A percentile compares a stretch with the other conserved stretches of the same genome.
phyloP scores from a whole-genome alignment of 23 tunicate species.

The Trididemnum miniatum region DNA sequence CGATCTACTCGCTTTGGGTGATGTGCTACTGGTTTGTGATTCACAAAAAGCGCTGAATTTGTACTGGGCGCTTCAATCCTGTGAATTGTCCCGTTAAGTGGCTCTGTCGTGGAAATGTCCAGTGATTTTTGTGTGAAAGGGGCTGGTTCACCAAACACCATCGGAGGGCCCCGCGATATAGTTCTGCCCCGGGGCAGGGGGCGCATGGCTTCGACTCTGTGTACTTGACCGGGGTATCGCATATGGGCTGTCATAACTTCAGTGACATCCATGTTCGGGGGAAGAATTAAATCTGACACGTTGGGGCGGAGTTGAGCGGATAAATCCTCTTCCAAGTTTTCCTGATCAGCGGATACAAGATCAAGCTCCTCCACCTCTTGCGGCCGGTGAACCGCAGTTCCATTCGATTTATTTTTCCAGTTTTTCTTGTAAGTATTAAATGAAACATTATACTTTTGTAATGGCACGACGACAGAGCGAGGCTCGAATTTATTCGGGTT shows the following conservation, averaged over 20 bases:
- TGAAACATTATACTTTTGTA: conserved; percentile 45
- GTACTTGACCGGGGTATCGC: conserved; percentile 62
- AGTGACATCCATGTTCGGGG: conserved; percentile 44
- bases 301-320: not conserved
- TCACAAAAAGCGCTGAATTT: not conserved
- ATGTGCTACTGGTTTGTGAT: conserved; percentile 7
- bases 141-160: conserved; percentile 62
- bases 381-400: not conserved
- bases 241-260: conserved; percentile 68
- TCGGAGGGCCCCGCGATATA: conserved; percentile 57
- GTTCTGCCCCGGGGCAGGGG: conserved; percentile 52
- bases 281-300: conserved; percentile 51
- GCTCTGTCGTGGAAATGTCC: not conserved
- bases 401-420: conserved; percentile 31
- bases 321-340: not conserved
- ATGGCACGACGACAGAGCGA: conserved; percentile 51
- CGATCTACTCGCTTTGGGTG: not conserved
- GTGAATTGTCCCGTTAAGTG: not conserved
- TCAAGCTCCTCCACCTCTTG: conserved; percentile 12
- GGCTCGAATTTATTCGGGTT: conserved; percentile 10
- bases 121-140: conserved; percentile 37
- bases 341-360: not conserved
- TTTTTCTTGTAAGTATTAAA: conserved; percentile 31
- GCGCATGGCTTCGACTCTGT: conserved; percentile 55
- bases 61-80: conserved; percentile 12